Evolutionary conservation across 2,888 invertebrate species (phyloP), one percentile per base, ranked within the genome.

Genomic region (Lithosia quadra): DNA sequence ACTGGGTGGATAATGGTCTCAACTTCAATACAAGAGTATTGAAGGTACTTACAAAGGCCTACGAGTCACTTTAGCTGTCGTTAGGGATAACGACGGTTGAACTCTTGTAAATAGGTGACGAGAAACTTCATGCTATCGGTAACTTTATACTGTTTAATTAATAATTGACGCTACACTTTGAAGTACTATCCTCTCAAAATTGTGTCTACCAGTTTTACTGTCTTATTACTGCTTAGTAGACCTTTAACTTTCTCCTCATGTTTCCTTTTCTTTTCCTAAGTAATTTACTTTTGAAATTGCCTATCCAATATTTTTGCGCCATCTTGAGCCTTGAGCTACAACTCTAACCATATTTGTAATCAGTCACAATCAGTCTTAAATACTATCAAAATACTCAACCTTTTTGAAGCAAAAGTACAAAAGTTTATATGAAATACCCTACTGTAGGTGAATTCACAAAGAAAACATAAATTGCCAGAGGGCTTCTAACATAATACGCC

Each of bases 81-180:
- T 85, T 80, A 83, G 81, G 81, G 77, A 80, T 85, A 86, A 84
- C 79, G 82, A 82, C 80, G 82, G 83, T 82, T 69, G 67, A 69
- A 72, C 34, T 49, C 60, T 63, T 64, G 55, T 68, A 73, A 72
- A 72, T 72, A 67, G 68, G 64, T 65, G 53, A 53, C 56, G 36
- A 60, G 72, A 64, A 73, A 77, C 71, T 71, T 76, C 76, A 81
- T 66, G 73, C 73, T 69, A 74, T 66, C 73, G 66, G 78, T 79
- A 81, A 84, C 80, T 72, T 76, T 78, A 82, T 67, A 75, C 73
- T 70, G 75, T 67, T 82, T 84, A 85, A 86, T 85, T 86, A 86
- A 82, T 82, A 83, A 80, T 78, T 81, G 70, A 77, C 77, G 33
- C 18, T 8, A 56, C 15, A 33, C 33, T 43, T 58, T 15, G 5